phyloP scores from a whole-genome alignment of 1,140 invertebrate genomes.

The Pogonognathellus flavescens region DNA sequence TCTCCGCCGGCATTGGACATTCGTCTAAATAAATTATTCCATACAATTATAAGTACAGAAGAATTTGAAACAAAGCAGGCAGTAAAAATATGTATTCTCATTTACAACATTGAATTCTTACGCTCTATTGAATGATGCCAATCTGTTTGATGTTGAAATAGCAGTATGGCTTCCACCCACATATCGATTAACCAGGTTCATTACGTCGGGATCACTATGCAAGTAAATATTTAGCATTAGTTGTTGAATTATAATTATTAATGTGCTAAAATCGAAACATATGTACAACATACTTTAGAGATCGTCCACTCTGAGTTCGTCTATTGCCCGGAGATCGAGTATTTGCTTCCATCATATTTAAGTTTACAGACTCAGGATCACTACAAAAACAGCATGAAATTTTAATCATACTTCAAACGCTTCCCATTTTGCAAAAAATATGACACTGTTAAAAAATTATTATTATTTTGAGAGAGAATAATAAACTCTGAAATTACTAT shows the following conservation, averaged over 20 bases:
- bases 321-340: neutral
- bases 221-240: neutral
- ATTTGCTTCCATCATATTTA: slow-evolving; percentile 28
- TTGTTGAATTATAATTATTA: neutral
- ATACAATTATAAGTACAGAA: neutral
- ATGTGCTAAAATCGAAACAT: neutral
- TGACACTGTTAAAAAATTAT: too few relatives aligned
- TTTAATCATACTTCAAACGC: too few relatives aligned
- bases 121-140: slow-evolving; percentile 49
- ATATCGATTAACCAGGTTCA: slow-evolving; percentile 78
- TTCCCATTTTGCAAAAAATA: too few relatives aligned
- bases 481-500: neutral
- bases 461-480: neutral
- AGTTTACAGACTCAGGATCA: slow-evolving; percentile 1
- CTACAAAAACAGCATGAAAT: neutral
- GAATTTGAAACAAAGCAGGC: too few relatives aligned
- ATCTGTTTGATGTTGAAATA: slow-evolving; percentile 73
- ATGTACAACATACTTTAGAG: neutral
- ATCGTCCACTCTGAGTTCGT: neutral
- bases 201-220: slow-evolving; percentile 53
- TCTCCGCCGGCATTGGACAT: neutral
- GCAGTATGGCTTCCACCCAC: slow-evolving; percentile 80
- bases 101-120: neutral
- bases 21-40: neutral
- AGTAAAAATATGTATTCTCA: too few relatives aligned